These are phyloP conservation scores for Polypterus bichir DNA, from an alignment of 2,113 vertebrate species.

Conservation along the genomic window DNA sequence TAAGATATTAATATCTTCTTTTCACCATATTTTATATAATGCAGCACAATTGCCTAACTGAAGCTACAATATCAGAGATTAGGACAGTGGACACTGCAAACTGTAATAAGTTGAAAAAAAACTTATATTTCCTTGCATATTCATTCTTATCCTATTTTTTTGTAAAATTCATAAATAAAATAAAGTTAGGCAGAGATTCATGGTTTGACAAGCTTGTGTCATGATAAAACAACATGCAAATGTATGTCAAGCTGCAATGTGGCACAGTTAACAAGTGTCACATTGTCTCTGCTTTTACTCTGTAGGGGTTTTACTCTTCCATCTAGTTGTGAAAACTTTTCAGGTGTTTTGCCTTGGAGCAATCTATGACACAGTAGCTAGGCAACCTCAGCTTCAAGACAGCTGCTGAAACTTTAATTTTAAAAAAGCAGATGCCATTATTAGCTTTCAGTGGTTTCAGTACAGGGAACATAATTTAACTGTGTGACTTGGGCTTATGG, in stretches of 20 bases:
- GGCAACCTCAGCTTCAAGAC: conserved; percentile 8
- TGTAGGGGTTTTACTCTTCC: not conserved
- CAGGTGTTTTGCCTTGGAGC: conserved; percentile 9
- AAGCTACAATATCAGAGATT: not conserved
- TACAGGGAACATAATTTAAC: conserved; percentile 15
- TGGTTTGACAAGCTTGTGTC: conserved; percentile 2
- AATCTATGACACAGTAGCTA: not conserved
- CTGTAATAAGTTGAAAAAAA: not conserved
- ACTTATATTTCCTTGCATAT: not conserved
- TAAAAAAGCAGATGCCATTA: conserved; percentile 14
- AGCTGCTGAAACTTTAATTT: conserved; percentile 5
- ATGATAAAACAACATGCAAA: conserved; percentile 24
- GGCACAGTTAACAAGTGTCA: conserved; percentile 11
- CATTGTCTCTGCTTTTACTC: conserved; percentile 6
- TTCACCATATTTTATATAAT: conserved; percentile 35
- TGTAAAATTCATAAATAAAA: not conserved
- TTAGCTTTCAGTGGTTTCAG: conserved; percentile 7
- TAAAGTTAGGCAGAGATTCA: conserved; percentile 5
- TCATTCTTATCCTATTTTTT: not conserved
- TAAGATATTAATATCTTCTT: conserved; percentile 50
- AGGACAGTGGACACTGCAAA: not conserved
- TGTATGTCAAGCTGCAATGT: conserved; percentile 18
- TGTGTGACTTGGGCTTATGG: conserved; percentile 12
- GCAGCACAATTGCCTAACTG: not conserved
- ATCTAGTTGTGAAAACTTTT: conserved; percentile 11